A percentile compares a stretch with the other conserved stretches of the same genome.
phyloP scores from a whole-genome alignment of 2,113 vertebrate genomes.

The Isurus oxyrinchus region DNA sequence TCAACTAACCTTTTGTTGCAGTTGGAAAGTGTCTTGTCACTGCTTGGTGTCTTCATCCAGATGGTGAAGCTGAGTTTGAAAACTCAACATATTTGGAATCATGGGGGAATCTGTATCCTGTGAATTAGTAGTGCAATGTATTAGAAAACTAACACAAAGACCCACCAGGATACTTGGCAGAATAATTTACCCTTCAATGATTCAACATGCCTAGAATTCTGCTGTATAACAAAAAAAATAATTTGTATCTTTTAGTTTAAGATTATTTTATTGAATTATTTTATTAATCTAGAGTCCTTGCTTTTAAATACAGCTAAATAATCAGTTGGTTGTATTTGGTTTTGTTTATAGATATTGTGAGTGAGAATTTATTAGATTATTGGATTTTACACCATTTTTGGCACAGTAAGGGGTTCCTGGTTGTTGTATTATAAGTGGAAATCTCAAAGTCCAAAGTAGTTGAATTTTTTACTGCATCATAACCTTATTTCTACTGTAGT shows the following conservation, averaged over 20 bases:
- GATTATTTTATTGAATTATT: background rate
- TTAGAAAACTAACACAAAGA: background rate
- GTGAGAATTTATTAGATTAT: background rate
- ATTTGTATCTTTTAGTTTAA: background rate
- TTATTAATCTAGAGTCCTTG: background rate
- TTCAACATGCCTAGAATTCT: background rate
- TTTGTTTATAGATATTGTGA: background rate
- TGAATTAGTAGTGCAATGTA: background rate
- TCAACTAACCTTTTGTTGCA: background rate
- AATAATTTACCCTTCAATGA: background rate
- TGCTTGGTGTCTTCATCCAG: background rate
- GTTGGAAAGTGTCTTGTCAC: background rate
- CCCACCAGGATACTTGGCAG: background rate
- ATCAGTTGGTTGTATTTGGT: background rate
- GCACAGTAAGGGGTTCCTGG: background rate
- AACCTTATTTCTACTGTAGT: background rate
- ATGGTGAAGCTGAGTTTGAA: slow-evolving; percentile 12
- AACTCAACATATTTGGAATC: background rate
- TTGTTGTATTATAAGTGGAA: background rate
- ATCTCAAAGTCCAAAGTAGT: background rate
- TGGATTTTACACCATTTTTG: background rate
- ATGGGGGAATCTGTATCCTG: background rate
- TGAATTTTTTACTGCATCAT: background rate
- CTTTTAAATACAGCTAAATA: background rate
- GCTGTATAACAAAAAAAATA: background rate